These are phyloP conservation scores for Polyergus mexicanus DNA, from an alignment of 1,140 invertebrate species.

Conservation along the genomic window DNA sequence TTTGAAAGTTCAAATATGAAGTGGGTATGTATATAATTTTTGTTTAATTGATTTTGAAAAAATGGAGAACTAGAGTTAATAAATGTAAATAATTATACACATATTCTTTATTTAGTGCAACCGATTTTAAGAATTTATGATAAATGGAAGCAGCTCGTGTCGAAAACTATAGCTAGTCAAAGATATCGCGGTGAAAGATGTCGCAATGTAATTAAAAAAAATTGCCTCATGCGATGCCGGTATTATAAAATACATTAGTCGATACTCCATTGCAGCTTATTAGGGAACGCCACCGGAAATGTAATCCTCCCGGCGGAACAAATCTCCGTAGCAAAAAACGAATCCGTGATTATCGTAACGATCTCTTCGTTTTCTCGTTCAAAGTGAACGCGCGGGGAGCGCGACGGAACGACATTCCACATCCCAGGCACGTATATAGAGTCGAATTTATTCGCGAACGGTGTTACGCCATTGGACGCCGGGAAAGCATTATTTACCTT, in stretches of 20 bases:
- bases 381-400: constrained; percentile 8
- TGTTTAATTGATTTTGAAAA: too few relatives aligned
- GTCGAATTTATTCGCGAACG: constrained; percentile 76
- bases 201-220: constrained; percentile 11
- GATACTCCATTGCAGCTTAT: constrained; percentile 39
- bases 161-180: neutral
- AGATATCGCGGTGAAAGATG: neutral
- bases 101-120: too few relatives aligned
- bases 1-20: too few relatives aligned
- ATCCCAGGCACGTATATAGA: constrained; percentile 74
- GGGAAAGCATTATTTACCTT: constrained; percentile 78
- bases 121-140: neutral
- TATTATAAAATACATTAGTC: constrained; percentile 7
- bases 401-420: constrained; percentile 62
- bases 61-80: too few relatives aligned
- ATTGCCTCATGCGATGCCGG: neutral
- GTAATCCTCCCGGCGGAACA: constrained; percentile 53
- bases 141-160: neutral
- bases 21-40: too few relatives aligned
- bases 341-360: constrained; percentile 74
- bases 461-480: constrained; percentile 74
- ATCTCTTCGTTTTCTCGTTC: constrained; percentile 66
- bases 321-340: constrained; percentile 67
- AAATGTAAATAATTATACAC: too few relatives aligned
- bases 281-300: constrained; percentile 50